phyloP scores from a whole-genome alignment of 2,113 vertebrate genomes.

The Damaliscus lunatus region DNA sequence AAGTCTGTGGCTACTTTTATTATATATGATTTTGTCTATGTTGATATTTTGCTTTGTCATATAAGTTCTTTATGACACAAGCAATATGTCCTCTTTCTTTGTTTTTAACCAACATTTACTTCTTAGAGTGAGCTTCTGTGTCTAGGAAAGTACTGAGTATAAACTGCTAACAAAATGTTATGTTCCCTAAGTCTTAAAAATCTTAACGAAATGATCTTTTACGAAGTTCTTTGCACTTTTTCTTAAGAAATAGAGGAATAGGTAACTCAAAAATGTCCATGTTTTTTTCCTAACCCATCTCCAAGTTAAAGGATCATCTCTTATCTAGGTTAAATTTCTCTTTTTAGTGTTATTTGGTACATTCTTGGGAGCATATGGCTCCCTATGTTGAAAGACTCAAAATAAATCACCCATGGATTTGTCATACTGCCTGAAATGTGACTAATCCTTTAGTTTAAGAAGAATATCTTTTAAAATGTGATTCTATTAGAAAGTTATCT shows the following conservation, averaged over 20 bases:
- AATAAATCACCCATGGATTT: background rate
- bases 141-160: background rate
- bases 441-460: background rate
- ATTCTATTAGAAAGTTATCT: background rate
- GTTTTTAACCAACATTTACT: background rate
- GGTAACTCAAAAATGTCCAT: background rate
- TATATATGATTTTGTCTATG: background rate
- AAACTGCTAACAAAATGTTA: background rate
- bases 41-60: background rate
- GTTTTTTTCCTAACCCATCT: background rate
- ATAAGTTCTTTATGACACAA: conserved; percentile 6
- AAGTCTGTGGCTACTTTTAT: background rate
- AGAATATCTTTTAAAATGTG: background rate
- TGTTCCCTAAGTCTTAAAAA: background rate
- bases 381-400: background rate
- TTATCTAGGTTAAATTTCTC: background rate
- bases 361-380: background rate
- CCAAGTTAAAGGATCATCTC: background rate
- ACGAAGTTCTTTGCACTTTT: background rate
- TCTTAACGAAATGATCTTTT: background rate
- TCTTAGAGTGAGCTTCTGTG: background rate
- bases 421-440: background rate
- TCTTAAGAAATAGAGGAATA: background rate
- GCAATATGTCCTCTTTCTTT: background rate
- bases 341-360: background rate